These are phyloP conservation scores for Squalus acanthias DNA, from an alignment of 2,797 vertebrate species.

Conservation along the genomic window DNA sequence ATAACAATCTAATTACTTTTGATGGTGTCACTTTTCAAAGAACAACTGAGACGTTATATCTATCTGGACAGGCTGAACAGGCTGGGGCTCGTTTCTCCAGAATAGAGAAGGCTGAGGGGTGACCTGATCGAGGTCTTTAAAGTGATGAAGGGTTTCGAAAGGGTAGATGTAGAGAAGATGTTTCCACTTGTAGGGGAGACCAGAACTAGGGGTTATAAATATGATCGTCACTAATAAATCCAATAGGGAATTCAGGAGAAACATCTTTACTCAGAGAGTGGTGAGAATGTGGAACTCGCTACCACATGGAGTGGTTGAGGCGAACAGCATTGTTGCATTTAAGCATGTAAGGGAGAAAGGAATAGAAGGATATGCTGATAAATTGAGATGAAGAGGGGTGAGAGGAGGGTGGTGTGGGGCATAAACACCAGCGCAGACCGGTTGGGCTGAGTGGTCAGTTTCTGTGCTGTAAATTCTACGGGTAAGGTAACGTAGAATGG, in stretches of 20 bases:
- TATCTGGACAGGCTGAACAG: neutral
- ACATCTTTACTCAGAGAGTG: neutral
- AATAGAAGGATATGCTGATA: neutral
- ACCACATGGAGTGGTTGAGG: too few relatives aligned
- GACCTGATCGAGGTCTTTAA: neutral
- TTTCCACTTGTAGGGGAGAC: too few relatives aligned
- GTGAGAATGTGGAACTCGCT: too few relatives aligned
- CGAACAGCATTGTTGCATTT: too few relatives aligned
- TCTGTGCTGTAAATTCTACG: too few relatives aligned
- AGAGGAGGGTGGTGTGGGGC: neutral
- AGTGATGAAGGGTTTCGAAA: neutral
- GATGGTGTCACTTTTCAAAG: neutral
- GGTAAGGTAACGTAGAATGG: neutral
- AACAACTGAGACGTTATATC: neutral
- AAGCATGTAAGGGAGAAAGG: too few relatives aligned
- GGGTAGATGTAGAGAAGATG: neutral
- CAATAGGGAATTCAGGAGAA: neutral
- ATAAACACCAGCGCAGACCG: neutral
- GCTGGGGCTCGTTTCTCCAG: neutral
- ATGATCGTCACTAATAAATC: neutral
- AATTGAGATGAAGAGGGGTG: neutral
- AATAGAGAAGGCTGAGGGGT: too few relatives aligned
- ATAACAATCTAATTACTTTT: neutral
- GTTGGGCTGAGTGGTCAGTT: neutral
- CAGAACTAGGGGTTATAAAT: neutral